These are phyloP conservation scores for Cherax quadricarinatus DNA, from an alignment of 1,140 invertebrate species.

Conservation along the genomic window DNA sequence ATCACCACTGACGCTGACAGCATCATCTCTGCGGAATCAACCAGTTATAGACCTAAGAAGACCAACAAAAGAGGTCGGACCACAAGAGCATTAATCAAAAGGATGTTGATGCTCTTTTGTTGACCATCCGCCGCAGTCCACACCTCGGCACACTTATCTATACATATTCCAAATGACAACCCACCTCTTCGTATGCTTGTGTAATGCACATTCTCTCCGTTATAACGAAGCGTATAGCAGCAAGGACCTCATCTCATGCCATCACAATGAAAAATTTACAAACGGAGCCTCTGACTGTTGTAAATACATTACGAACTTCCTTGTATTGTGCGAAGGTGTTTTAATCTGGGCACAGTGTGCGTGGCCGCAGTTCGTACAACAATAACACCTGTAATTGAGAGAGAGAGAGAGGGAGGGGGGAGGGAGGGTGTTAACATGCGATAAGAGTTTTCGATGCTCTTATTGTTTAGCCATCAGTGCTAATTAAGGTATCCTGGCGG, in stretches of 20 bases:
- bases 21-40: neutral
- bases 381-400: too few relatives aligned
- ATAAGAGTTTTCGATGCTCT: conserved; percentile 21
- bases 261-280: too few relatives aligned
- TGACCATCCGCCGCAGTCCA: neutral
- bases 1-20: neutral
- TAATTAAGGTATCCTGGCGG: conserved; percentile 52
- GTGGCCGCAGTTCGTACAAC: too few relatives aligned
- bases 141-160: neutral
- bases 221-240: too few relatives aligned
- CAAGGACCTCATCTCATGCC: too few relatives aligned
- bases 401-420: too few relatives aligned
- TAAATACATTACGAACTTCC: too few relatives aligned
- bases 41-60: neutral
- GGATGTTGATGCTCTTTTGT: neutral
- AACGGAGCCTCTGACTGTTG: too few relatives aligned
- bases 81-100: neutral
- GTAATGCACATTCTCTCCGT: too few relatives aligned
- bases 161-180: neutral
- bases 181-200: too few relatives aligned
- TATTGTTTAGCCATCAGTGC: conserved; percentile 52
- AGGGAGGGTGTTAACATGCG: neutral
- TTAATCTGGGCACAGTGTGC: too few relatives aligned
- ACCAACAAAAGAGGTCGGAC: neutral
- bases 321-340: too few relatives aligned